These are phyloP conservation scores for Connochaetes taurinus DNA, from an alignment of 2,113 vertebrate species.

Conservation along the genomic window DNA sequence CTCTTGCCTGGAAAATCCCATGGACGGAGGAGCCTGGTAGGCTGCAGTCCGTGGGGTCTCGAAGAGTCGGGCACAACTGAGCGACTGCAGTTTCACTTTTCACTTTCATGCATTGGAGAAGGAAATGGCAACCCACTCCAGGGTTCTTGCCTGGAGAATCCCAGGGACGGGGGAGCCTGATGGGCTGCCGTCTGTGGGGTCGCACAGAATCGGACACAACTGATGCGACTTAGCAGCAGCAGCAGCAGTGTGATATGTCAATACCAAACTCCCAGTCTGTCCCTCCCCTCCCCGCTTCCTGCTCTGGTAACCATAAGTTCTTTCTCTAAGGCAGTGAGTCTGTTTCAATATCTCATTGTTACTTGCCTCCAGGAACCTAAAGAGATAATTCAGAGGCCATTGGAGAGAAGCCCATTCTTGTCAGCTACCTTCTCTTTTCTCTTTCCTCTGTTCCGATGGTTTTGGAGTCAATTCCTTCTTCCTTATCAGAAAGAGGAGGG, in stretches of 20 bases:
- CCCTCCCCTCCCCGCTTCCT: background rate
- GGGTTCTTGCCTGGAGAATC: too few species aligned
- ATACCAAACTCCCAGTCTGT: background rate
- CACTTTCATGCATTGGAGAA: too few species aligned
- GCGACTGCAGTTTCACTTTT: too few species aligned
- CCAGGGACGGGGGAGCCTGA: too few species aligned
- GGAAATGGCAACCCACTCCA: too few species aligned
- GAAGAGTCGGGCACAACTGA: too few species aligned
- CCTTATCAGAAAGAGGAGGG: background rate
- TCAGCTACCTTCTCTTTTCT: background rate
- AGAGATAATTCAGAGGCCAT: background rate
- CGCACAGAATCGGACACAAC: too few species aligned
- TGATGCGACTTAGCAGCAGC: accelerated
- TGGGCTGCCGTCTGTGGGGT: too few species aligned
- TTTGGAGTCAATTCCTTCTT: background rate
- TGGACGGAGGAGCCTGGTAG: too few species aligned
- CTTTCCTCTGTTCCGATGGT: background rate
- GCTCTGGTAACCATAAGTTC: background rate
- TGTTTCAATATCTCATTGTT: background rate
- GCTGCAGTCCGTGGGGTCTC: accelerated
- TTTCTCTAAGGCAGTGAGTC: background rate
- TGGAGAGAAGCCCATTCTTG: background rate
- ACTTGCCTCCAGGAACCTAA: background rate
- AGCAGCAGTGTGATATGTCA: background rate
- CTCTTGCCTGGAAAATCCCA: too few species aligned